Evolutionary conservation across 64 coral and sea anemone genomes (phyloP).

Genomic region (Porites australiensis): DNA sequence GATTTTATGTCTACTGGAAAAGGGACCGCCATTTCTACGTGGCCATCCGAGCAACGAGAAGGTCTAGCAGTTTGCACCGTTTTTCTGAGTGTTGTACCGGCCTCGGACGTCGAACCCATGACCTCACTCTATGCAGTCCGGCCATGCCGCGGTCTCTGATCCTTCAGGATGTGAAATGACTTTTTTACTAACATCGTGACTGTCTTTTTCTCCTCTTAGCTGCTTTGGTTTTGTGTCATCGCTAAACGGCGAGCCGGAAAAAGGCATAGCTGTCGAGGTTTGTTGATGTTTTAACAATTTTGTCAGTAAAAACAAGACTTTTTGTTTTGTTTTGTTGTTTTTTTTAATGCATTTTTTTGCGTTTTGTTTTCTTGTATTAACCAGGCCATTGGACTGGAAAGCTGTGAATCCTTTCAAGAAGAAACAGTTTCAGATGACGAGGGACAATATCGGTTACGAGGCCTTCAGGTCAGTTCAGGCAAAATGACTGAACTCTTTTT

Average conservation of each 20-base stretch:
- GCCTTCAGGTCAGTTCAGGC: slow-evolving; percentile 77
- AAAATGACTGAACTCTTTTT: background rate
- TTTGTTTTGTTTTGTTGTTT: background rate
- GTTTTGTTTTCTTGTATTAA: background rate
- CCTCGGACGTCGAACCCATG: too few relatives aligned
- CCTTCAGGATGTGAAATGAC: too few relatives aligned
- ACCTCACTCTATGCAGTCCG: too few relatives aligned
- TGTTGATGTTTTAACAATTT: background rate
- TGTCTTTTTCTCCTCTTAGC: slow-evolving; percentile 59
- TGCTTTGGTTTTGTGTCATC: slow-evolving; percentile 94
- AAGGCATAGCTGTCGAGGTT: slow-evolving; percentile 87
- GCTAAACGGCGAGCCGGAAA: slow-evolving; percentile 94
- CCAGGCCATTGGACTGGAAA: slow-evolving; percentile 86
- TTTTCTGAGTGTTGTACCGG: too few relatives aligned
- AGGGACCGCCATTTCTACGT: too few relatives aligned
- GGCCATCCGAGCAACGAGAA: too few relatives aligned
- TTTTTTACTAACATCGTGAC: too few relatives aligned
- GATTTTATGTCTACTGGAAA: too few relatives aligned
- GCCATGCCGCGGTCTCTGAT: too few relatives aligned
- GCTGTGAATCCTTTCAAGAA: slow-evolving; percentile 97
- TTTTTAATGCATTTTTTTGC: background rate
- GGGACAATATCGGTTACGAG: slow-evolving; percentile 92
- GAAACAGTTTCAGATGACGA: slow-evolving; percentile 94
- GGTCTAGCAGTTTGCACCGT: too few relatives aligned
- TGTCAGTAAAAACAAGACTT: background rate